Evolutionary conservation across 2,888 invertebrate species (phyloP).

Genomic region (Piscicola geometra): DNA sequence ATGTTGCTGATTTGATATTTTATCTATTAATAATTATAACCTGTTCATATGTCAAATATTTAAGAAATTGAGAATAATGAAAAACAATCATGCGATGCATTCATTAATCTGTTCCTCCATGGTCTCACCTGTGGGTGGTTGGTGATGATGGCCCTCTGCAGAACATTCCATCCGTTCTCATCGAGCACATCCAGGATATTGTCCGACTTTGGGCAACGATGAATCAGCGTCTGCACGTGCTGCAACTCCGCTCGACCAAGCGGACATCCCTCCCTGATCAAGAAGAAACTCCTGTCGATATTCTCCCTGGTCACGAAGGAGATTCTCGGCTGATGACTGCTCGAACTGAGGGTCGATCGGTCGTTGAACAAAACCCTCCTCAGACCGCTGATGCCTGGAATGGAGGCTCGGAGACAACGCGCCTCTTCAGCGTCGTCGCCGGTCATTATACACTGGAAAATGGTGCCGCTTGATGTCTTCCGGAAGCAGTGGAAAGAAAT

Average conservation of each 20-base stretch:
- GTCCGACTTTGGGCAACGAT: slow-evolving; percentile 41
- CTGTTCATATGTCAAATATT: no score
- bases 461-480: background rate
- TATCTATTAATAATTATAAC: no score
- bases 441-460: slow-evolving; percentile 1
- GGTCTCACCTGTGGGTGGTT: slow-evolving; percentile 57
- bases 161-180: slow-evolving; percentile 64
- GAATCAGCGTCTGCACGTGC: slow-evolving; percentile 42
- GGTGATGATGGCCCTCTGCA: slow-evolving; percentile 70
- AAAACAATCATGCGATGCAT: no score
- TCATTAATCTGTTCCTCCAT: no score
- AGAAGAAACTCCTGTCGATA: slow-evolving; percentile 40
- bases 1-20: no score
- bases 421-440: slow-evolving; percentile 35
- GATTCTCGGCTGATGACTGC: slow-evolving; percentile 35
- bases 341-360: slow-evolving; percentile 39
- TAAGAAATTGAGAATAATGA: no score
- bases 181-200: slow-evolving; percentile 43
- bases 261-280: slow-evolving; percentile 36
- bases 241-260: slow-evolving; percentile 41
- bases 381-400: slow-evolving; percentile 39
- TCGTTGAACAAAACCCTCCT: slow-evolving; percentile 43
- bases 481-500: background rate
- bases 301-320: slow-evolving; percentile 42
- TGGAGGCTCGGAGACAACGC: slow-evolving; percentile 35